phyloP scores from a whole-genome alignment of 2,888 invertebrate species.

The Acleris emargana region DNA sequence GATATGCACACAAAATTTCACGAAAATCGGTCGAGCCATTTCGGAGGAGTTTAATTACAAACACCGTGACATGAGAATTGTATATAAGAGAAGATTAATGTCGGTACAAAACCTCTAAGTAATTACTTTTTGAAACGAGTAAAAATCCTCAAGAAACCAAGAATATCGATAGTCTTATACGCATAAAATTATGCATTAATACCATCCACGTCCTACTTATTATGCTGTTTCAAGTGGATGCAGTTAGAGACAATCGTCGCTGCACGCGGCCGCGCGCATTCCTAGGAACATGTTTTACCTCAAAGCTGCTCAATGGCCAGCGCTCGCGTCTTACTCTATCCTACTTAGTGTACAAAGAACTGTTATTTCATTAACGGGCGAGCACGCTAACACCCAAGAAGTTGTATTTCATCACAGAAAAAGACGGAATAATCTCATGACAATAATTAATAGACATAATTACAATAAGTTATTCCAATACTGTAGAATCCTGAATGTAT shows the following conservation, averaged over 20 bases:
- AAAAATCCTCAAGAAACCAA: no score
- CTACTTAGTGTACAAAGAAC: constrained; percentile 23
- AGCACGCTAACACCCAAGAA: constrained; percentile 12
- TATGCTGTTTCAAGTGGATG: constrained; percentile 36
- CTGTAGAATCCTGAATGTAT: no score
- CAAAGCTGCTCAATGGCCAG: constrained; percentile 52
- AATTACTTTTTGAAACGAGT: no score
- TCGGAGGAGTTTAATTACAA: no score
- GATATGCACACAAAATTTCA: no score
- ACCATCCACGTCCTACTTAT: constrained; percentile 31
- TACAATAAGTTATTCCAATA: no score
- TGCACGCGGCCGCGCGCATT: constrained; percentile 56
- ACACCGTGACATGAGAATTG: no score
- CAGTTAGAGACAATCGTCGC: constrained; percentile 32
- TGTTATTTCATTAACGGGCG: constrained; percentile 23
- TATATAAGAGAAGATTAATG: no score
- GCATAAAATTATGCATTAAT: constrained; percentile 17
- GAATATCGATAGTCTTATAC: background rate
- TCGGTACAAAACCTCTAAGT: no score
- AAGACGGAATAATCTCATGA: no score
- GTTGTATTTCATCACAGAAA: constrained; percentile 27
- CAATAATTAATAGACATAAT: no score
- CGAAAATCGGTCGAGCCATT: no score
- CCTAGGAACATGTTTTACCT: constrained; percentile 72
- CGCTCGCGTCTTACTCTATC: constrained; percentile 40